phyloP scores from a whole-genome alignment of 2,797 vertebrate genomes.

The Parotocinclus haroldoi region DNA sequence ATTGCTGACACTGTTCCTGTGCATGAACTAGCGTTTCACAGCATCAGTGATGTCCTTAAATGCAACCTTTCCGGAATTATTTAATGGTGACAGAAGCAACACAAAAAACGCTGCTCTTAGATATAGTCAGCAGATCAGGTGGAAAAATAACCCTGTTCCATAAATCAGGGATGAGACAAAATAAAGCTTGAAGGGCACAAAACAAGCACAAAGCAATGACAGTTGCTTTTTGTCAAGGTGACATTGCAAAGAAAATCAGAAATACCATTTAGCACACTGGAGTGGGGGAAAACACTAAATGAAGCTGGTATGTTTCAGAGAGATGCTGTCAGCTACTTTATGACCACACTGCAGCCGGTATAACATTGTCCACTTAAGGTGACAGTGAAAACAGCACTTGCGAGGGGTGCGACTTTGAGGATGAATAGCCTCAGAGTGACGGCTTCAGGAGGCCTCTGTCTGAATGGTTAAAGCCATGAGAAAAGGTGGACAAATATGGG shows the following conservation, averaged over 20 bases:
- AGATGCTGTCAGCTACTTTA: conserved; percentile 59
- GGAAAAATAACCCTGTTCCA: neutral
- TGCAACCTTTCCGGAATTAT: neutral
- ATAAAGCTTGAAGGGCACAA: conserved; percentile 18
- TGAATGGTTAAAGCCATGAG: no score
- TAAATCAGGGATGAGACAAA: conserved; percentile 31
- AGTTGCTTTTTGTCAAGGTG: conserved; percentile 52
- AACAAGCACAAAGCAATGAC: conserved; percentile 43
- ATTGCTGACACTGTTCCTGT: conserved; percentile 31
- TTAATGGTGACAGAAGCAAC: no score
- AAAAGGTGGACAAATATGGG: no score
- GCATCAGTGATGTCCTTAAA: conserved; percentile 21
- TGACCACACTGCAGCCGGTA: conserved; percentile 62
- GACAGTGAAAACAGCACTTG: conserved; percentile 74
- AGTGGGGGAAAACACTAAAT: conserved; percentile 28
- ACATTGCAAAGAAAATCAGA: conserved; percentile 55
- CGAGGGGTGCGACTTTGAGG: conserved; percentile 64
- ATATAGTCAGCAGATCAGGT: no score
- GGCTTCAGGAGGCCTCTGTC: conserved; percentile 21
- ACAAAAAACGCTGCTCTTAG: no score
- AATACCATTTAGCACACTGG: conserved; percentile 53
- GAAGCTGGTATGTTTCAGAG: conserved; percentile 45
- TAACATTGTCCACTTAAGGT: conserved; percentile 75
- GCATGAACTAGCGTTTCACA: conserved; percentile 3
- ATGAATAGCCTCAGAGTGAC: conserved; percentile 59